phyloP scores from a whole-genome alignment of 2,888 invertebrate genomes.

The Lepidochrysops patricia region DNA sequence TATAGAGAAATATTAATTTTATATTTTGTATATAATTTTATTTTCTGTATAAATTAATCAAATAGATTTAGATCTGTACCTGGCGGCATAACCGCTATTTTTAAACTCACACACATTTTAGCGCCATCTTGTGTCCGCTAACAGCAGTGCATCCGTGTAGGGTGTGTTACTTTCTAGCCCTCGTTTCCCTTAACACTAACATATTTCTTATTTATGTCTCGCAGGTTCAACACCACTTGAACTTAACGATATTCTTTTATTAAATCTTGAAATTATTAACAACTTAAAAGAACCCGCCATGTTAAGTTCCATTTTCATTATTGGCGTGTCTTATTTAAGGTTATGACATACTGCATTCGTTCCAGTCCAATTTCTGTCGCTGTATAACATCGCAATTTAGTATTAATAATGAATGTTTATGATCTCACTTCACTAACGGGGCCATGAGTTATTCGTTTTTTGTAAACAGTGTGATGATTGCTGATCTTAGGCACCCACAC shows the following conservation, averaged over 20 bases:
- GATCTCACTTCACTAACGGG: constrained; percentile 68
- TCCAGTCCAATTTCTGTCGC: constrained; percentile 12
- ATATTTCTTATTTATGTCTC: not conserved
- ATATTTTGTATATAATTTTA: constrained; percentile 69
- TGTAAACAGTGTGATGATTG: not conserved
- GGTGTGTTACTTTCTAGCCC: not conserved
- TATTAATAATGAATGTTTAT: constrained; percentile 69
- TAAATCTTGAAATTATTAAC: not conserved
- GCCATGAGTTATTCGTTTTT: constrained; percentile 27
- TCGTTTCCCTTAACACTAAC: not conserved
- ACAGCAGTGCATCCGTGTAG: not conserved
- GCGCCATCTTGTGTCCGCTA: not conserved
- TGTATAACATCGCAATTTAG: constrained; percentile 59
- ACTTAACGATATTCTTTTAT: not conserved
- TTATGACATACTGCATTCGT: not conserved
- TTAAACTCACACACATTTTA: constrained; percentile 32
- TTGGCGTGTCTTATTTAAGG: not conserved
- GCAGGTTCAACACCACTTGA: not conserved
- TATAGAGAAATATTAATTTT: constrained; percentile 65
- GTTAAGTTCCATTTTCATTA: not conserved
- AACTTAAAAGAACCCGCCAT: not conserved
- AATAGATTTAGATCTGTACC: constrained; percentile 59
- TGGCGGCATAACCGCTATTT: constrained; percentile 27
- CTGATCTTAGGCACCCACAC: too few relatives aligned
- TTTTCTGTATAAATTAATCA: constrained; percentile 65